A percentile compares a stretch with the other conserved stretches of the same genome.
Evolutionary conservation across 1,140 invertebrate genomes (phyloP).

Genomic region (Acromyrmex charruanus): DNA sequence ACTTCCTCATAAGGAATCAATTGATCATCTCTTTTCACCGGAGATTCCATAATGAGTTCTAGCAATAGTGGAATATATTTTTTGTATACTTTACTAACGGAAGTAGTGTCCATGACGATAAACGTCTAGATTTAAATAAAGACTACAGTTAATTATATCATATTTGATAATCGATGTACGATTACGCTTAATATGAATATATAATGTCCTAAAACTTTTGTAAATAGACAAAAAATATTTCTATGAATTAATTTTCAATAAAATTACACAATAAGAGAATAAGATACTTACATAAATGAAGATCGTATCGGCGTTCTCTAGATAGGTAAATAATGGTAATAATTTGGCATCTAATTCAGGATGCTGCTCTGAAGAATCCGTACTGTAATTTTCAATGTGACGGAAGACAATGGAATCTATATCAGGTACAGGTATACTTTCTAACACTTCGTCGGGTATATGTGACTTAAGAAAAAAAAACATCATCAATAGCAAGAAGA

Average conservation of each 20-base stretch:
- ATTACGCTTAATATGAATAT: not conserved
- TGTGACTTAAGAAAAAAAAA: slow-evolving; percentile 85
- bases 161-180: not conserved
- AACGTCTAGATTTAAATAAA: slow-evolving; percentile 87
- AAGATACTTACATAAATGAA: slow-evolving; percentile 93
- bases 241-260: not conserved
- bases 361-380: slow-evolving; percentile 86
- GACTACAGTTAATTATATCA: slow-evolving; percentile 26
- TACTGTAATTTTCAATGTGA: slow-evolving; percentile 88
- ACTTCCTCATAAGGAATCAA: slow-evolving; percentile 91
- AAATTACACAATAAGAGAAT: not conserved
- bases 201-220: not conserved
- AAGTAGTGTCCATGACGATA: slow-evolving; percentile 91
- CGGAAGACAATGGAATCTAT: slow-evolving; percentile 91
- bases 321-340: slow-evolving; percentile 91
- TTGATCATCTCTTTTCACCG: slow-evolving; percentile 87
- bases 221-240: not conserved
- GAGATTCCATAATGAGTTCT: slow-evolving; percentile 90
- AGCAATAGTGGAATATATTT: slow-evolving; percentile 91
- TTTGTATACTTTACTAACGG: slow-evolving; percentile 88
- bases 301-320: slow-evolving; percentile 93
- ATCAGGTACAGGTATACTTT: slow-evolving; percentile 90
- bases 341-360: slow-evolving; percentile 88
- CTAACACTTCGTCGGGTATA: slow-evolving; percentile 90
- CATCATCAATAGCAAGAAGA: slow-evolving; percentile 21